These are phyloP conservation scores for Drosophila setosimentum DNA, from an alignment of 2,888 invertebrate genomes.

Conservation along the genomic window DNA sequence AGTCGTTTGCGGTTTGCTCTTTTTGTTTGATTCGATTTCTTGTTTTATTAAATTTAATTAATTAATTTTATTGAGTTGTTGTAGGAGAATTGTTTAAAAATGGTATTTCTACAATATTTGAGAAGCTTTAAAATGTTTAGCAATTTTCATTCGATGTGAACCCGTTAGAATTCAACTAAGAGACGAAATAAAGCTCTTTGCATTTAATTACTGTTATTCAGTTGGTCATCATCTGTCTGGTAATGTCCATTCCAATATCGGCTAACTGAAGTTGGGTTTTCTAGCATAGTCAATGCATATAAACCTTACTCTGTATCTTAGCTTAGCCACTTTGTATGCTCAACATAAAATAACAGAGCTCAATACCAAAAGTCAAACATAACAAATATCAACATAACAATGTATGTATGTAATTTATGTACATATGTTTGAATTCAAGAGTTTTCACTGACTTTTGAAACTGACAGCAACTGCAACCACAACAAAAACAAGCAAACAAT, in stretches of 20 bases:
- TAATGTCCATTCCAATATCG: background rate
- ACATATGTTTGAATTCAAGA: slow-evolving; percentile 6
- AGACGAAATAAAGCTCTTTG: background rate
- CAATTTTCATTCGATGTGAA: background rate
- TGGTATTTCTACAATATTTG: background rate
- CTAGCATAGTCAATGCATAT: slow-evolving; percentile 22
- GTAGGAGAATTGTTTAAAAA: background rate
- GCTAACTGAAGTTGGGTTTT: background rate
- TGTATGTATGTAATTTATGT: background rate
- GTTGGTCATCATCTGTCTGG: background rate
- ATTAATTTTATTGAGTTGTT: background rate
- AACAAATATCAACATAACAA: slow-evolving; percentile 22
- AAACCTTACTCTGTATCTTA: slow-evolving; percentile 24
- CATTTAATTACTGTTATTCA: background rate
- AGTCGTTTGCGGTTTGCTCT: slow-evolving; percentile 48
- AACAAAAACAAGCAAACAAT: slow-evolving; percentile 23
- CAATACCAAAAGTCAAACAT: slow-evolving; percentile 38
- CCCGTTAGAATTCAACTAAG: background rate
- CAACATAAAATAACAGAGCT: slow-evolving; percentile 14
- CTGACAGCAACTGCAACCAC: slow-evolving; percentile 23
- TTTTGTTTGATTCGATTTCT: slow-evolving; percentile 1
- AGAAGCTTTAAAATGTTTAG: background rate
- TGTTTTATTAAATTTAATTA: slow-evolving; percentile 5
- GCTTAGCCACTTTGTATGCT: slow-evolving; percentile 17
- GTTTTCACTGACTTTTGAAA: slow-evolving; percentile 42